Conservation (phyloP, 2,113 vertebrate species). For the Pycnonotus jocosus region DNA sequence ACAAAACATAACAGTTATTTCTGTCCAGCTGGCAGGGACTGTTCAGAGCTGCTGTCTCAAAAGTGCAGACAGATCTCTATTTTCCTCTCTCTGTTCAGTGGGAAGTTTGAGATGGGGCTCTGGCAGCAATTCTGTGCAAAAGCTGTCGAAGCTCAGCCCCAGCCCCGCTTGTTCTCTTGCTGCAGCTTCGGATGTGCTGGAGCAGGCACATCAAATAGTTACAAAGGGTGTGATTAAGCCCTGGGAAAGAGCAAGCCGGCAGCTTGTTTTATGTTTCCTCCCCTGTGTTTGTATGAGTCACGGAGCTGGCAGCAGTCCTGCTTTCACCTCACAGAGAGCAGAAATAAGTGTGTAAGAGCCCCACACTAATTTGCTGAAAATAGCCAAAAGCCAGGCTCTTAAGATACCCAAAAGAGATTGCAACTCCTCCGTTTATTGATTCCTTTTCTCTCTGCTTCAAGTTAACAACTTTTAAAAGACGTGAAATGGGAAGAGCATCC, state of each 20-base stretch:
- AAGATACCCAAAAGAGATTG: background rate
- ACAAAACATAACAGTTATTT: background rate
- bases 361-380: constrained; percentile 31
- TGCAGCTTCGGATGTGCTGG: background rate
- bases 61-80: background rate
- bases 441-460: background rate
- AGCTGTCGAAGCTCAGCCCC: background rate
- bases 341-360: background rate
- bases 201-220: constrained; percentile 1
- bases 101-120: background rate
- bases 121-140: background rate
- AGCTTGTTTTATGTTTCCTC: constrained; percentile 15
- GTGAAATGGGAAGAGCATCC: background rate
- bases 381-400: constrained; percentile 19
- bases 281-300: constrained; percentile 26
- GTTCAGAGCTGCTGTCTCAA: background rate
- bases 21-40: background rate
- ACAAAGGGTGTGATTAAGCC: constrained; percentile 21
- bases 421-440: background rate
- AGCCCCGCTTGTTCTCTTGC: background rate
- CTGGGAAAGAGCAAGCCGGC: constrained; percentile 42
- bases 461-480: background rate
- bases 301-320: background rate
- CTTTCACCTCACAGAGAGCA: constrained; percentile 1
- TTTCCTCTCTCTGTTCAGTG: background rate